phyloP scores from a whole-genome alignment of 1,140 invertebrate species.

The Trissolcus basalis region DNA sequence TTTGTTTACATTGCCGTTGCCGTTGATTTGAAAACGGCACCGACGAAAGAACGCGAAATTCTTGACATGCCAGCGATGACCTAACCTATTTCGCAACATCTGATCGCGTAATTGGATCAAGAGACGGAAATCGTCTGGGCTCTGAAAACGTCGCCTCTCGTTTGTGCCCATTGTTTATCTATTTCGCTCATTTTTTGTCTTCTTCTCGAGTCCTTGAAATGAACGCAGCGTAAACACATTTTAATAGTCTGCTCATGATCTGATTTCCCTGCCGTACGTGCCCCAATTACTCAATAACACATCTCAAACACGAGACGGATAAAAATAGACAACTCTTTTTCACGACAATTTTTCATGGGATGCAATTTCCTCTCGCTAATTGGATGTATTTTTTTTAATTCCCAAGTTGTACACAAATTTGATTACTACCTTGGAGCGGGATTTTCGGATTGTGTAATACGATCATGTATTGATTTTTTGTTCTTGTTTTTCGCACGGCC shows the following conservation, averaged over 20 bases:
- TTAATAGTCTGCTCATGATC: background rate
- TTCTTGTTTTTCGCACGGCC: too few species aligned
- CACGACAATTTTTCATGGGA: background rate
- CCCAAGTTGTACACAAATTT: too few species aligned
- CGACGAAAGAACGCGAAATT: background rate
- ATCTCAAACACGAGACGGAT: too few species aligned
- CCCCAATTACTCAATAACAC: constrained; percentile 5
- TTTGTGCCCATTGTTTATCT: too few species aligned
- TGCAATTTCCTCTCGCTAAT: background rate
- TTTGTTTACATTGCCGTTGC: too few species aligned
- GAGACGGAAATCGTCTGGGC: too few species aligned
- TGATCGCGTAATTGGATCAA: constrained; percentile 16
- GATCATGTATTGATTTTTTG: background rate
- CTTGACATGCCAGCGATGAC: constrained; percentile 9
- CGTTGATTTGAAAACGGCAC: too few species aligned
- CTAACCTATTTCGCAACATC: constrained; percentile 30
- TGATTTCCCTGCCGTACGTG: constrained; percentile 14
- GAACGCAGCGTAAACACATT: too few species aligned
- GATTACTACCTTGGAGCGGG: background rate
- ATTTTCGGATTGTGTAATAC: background rate
- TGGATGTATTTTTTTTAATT: too few species aligned
- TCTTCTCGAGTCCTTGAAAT: background rate
- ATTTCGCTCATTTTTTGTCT: too few species aligned
- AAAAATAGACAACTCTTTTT: background rate
- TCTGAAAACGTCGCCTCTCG: too few species aligned